These are phyloP conservation scores for Microcebus tavaratra DNA, from an alignment of 2,113 vertebrate species.

Conservation along the genomic window DNA sequence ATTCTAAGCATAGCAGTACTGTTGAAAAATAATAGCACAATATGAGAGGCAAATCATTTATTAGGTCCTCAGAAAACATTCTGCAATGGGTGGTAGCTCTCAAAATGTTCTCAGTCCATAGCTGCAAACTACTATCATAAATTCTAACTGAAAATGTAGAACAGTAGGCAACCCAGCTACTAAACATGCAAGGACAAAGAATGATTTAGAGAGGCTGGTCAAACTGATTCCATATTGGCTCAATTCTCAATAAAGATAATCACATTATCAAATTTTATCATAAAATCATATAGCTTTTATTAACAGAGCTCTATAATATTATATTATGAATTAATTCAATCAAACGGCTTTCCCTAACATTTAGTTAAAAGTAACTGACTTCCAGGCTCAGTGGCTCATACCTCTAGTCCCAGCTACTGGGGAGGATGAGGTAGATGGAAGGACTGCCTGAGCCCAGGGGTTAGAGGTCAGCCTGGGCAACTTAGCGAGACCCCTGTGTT, in stretches of 20 bases:
- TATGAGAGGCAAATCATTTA: neutral
- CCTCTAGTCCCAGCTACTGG: neutral
- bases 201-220: neutral
- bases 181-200: neutral
- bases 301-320: neutral
- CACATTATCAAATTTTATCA: neutral
- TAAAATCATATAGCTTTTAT: neutral
- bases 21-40: neutral
- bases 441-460: neutral
- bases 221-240: constrained; percentile 8
- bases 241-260: neutral
- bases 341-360: neutral
- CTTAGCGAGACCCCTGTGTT: neutral
- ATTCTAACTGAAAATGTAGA: constrained; percentile 26
- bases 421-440: neutral
- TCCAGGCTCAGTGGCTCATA: neutral
- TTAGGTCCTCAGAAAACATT: neutral
- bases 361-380: neutral
- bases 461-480: neutral
- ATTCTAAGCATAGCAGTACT: neutral
- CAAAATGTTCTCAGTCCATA: neutral
- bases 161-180: neutral
- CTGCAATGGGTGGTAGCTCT: neutral
- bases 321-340: neutral
- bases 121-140: neutral